These are phyloP conservation scores for Heterohyrax brucei DNA, from an alignment of 2,797 vertebrate species.

Conservation along the genomic window DNA sequence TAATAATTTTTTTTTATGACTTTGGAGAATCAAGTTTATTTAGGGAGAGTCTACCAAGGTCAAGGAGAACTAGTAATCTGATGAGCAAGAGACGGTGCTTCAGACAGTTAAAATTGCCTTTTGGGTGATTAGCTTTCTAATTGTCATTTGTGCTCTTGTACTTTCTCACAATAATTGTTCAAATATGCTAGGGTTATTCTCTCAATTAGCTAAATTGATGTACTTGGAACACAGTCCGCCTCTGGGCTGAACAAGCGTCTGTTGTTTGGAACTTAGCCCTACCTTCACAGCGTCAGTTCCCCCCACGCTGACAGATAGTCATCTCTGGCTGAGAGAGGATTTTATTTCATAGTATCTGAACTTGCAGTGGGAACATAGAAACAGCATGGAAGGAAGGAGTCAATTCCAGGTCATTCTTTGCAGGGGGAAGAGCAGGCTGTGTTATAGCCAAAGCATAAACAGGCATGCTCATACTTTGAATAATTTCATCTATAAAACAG, in stretches of 20 bases:
- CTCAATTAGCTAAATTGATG: neutral
- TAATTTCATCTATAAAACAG: slow-evolving; percentile 18
- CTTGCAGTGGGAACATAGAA: neutral
- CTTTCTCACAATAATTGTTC: slow-evolving; percentile 56
- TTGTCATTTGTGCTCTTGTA: neutral
- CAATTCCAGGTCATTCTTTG: slow-evolving; percentile 34
- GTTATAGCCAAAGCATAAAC: neutral
- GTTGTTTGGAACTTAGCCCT: slow-evolving; percentile 36
- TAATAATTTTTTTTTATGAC: neutral
- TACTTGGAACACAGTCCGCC: neutral
- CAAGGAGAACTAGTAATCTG: neutral
- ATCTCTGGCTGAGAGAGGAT: neutral
- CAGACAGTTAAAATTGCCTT: neutral
- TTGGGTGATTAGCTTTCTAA: neutral
- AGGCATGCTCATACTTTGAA: slow-evolving; percentile 43
- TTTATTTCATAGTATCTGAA: neutral
- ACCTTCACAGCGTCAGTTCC: neutral
- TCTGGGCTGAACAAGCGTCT: neutral
- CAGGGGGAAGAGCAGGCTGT: neutral
- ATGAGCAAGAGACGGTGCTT: neutral
- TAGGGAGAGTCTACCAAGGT: neutral
- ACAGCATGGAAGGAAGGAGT: neutral
- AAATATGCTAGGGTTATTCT: slow-evolving; percentile 5
- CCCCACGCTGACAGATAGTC: neutral
- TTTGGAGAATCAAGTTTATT: slow-evolving; percentile 25